Percentiles rank a stretch among this genome's conserved stretches.
Conservation (phyloP, 2,797 vertebrate species). For the Astyanax mexicanus region DNA sequence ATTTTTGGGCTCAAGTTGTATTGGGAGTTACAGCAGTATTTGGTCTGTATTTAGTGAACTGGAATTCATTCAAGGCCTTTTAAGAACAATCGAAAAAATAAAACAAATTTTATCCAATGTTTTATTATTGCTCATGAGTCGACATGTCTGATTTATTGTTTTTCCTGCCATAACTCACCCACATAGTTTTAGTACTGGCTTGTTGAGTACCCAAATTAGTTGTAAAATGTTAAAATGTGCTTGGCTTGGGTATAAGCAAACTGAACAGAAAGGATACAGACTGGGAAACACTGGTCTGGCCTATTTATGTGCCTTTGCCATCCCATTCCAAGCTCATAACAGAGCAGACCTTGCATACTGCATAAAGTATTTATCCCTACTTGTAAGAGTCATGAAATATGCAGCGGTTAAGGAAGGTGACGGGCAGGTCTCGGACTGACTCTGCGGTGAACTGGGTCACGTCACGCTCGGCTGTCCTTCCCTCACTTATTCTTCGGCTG, state of each 20-base stretch:
- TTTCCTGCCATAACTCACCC: not conserved
- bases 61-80: too few relatives aligned
- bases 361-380: constrained; percentile 64
- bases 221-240: not conserved
- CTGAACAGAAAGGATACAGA: not conserved
- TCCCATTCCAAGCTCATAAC: constrained; percentile 19
- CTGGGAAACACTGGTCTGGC: not conserved
- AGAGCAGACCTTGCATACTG: not conserved
- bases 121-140: not conserved
- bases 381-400: constrained; percentile 65
- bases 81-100: too few relatives aligned
- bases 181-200: not conserved
- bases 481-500: constrained; percentile 43
- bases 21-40: too few relatives aligned
- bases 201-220: not conserved
- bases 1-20: too few relatives aligned
- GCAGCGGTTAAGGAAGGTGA: constrained; percentile 53
- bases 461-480: constrained; percentile 25
- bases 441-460: constrained; percentile 57
- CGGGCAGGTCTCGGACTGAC: constrained; percentile 43
- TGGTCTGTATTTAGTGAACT: too few relatives aligned
- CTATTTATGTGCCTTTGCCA: constrained; percentile 3
- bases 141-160: too few relatives aligned
- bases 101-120: too few relatives aligned
- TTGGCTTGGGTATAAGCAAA: not conserved